Evolutionary conservation across 2,113 vertebrate genomes (phyloP).

Genomic region (Pterocles gutturalis): DNA sequence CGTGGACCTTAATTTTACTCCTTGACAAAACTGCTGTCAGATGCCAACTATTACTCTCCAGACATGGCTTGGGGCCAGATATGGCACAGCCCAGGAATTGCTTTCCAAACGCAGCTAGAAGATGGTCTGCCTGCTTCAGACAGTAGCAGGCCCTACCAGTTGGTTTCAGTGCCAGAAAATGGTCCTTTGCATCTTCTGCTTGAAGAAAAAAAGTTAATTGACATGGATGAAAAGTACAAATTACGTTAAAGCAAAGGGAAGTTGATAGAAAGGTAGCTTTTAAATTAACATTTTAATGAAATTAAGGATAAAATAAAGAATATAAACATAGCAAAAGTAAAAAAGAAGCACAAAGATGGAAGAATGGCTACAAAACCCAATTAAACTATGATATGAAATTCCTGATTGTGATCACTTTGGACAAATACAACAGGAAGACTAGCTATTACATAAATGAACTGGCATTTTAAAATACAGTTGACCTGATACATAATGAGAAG

Average conservation of each 20-base stretch:
- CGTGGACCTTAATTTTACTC: neutral
- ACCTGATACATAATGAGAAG: neutral
- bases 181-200: neutral
- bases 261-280: neutral
- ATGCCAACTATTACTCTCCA: neutral
- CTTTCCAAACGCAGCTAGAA: neutral
- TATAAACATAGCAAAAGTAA: neutral
- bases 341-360: neutral
- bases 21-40: neutral
- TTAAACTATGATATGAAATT: neutral
- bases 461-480: neutral
- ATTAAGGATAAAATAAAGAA: neutral
- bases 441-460: neutral
- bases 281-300: neutral
- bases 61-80: neutral
- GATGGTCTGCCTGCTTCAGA: neutral
- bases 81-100: neutral
- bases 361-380: neutral
- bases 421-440: neutral
- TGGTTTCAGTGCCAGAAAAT: neutral
- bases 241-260: neutral
- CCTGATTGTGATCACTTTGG: neutral
- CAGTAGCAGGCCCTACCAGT: neutral
- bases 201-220: neutral
- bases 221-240: neutral